phyloP scores from a whole-genome alignment of 2,797 vertebrate genomes.

The Malurus leucopterus region DNA sequence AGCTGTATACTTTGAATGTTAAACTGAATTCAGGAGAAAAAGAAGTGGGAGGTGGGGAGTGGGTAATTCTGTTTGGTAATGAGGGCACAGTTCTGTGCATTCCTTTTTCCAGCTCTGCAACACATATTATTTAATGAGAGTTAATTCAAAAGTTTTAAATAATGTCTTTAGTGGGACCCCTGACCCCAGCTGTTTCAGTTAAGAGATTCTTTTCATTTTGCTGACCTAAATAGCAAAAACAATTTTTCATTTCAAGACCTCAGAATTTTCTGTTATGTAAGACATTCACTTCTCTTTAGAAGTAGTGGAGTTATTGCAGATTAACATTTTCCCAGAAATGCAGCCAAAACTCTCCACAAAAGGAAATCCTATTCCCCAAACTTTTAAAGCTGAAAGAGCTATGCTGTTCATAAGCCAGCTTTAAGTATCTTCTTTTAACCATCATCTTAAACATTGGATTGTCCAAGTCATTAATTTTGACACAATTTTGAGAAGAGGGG shows the following conservation, averaged over 20 bases:
- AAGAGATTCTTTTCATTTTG: not conserved
- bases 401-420: not conserved
- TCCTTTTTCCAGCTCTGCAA: not conserved
- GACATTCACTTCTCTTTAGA: not conserved
- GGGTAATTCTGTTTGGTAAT: not conserved
- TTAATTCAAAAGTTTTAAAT: not conserved
- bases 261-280: not conserved
- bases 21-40: not conserved
- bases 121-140: not conserved
- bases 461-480: not conserved
- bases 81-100: not conserved
- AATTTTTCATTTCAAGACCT: not conserved
- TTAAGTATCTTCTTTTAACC: not conserved
- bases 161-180: not conserved
- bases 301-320: not conserved
- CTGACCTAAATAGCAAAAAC: not conserved
- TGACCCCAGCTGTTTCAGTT: not conserved
- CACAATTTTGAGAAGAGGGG: not conserved
- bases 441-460: not conserved
- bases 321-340: not conserved
- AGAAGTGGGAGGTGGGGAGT: accelerated
- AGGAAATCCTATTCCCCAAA: not conserved
- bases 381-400: not conserved
- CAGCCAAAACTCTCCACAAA: not conserved
- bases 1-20: not conserved